A percentile compares a stretch with the other conserved stretches of the same genome.
These are phyloP conservation scores for Tetrao urogallus DNA, from an alignment of 2,113 vertebrate species.

Conservation along the genomic window DNA sequence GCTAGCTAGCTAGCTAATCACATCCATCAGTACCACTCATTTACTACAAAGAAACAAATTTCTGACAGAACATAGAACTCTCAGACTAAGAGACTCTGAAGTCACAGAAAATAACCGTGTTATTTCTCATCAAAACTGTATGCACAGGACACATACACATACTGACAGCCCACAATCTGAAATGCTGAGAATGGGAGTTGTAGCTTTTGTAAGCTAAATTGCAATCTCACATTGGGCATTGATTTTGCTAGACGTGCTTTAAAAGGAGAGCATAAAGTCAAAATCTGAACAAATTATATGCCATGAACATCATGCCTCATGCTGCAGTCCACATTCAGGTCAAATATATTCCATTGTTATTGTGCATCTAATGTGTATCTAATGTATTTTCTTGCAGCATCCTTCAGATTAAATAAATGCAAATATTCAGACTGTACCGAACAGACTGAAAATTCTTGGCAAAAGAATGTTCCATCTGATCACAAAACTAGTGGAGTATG, in stretches of 20 bases:
- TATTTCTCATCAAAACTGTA: neutral
- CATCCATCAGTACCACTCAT: neutral
- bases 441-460: neutral
- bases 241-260: neutral
- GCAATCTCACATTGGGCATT: neutral
- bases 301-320: accelerated
- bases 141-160: neutral
- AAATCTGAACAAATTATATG: neutral
- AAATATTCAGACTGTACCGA: neutral
- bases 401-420: neutral
- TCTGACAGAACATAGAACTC: neutral
- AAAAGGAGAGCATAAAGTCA: neutral
- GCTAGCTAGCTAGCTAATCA: neutral
- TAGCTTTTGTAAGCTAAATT: neutral
- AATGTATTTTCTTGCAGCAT: neutral
- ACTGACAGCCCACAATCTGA: neutral
- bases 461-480: neutral
- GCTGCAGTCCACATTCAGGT: neutral
- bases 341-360: neutral
- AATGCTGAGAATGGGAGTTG: neutral
- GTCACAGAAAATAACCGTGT: neutral
- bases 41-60: neutral
- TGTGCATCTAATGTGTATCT: neutral
- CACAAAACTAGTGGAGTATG: accelerated
- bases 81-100: neutral